Conservation (phyloP, 2,797 vertebrate species). For the Enteromius unitaeniatus region DNA sequence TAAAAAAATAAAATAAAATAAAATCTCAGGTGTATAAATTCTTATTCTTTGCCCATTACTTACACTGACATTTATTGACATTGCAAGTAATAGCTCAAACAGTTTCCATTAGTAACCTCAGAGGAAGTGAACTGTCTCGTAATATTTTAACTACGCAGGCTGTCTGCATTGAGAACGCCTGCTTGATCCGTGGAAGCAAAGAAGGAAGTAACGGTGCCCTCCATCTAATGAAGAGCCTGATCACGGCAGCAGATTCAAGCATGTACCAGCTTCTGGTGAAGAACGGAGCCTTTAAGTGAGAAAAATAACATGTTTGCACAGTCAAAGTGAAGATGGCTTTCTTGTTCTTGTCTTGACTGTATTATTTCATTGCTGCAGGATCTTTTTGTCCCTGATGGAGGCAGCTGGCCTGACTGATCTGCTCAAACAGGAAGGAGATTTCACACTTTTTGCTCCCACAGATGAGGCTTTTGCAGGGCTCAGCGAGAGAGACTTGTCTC, state of each 20-base stretch:
- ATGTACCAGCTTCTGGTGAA: slow-evolving; percentile 84
- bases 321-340: background rate
- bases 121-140: slow-evolving; percentile 23
- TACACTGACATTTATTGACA: slow-evolving; percentile 30
- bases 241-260: slow-evolving; percentile 85
- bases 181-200: slow-evolving; percentile 94
- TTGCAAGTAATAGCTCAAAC: background rate
- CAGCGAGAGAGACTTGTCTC: slow-evolving; percentile 80
- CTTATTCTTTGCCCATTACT: background rate
- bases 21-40: background rate
- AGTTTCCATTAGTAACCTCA: background rate
- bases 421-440: slow-evolving; percentile 84
- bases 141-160: slow-evolving; percentile 77
- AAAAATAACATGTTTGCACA: background rate
- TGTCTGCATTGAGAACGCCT: slow-evolving; percentile 95
- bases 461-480: slow-evolving; percentile 90
- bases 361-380: slow-evolving; percentile 70
- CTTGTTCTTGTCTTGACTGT: slow-evolving; percentile 5
- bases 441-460: slow-evolving; percentile 92
- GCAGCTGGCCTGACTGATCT: slow-evolving; percentile 88
- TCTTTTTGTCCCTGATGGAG: slow-evolving; percentile 92
- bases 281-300: slow-evolving; percentile 90
- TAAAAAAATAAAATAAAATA: background rate
- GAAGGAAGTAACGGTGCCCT: slow-evolving; percentile 94
- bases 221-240: slow-evolving; percentile 86